A percentile compares a stretch with the other conserved stretches of the same genome.
Conservation (phyloP, 2,797 vertebrate genomes). For the Babyrousa celebensis region DNA sequence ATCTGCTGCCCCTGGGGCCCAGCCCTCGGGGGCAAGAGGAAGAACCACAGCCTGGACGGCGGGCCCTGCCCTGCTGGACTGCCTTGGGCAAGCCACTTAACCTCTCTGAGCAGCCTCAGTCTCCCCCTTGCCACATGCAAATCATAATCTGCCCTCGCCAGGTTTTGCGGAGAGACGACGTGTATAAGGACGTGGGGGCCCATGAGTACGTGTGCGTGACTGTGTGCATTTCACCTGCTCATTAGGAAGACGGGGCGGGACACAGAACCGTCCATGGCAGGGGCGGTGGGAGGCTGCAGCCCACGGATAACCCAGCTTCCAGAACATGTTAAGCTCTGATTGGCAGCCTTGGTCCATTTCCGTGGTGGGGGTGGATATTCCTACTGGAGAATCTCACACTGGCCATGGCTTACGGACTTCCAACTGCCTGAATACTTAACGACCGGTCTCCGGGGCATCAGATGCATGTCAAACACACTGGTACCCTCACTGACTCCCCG, state of each 20-base stretch:
- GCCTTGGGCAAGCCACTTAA: background rate
- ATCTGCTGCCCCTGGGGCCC: background rate
- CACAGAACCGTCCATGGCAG: accelerated
- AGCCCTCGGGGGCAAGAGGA: accelerated
- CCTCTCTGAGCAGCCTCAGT: background rate
- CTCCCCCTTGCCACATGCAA: background rate
- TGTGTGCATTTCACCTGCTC: accelerated
- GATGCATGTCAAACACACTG: background rate
- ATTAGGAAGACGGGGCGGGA: accelerated
- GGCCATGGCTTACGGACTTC: background rate
- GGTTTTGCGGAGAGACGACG: background rate
- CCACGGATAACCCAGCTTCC: background rate
- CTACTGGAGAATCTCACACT: background rate
- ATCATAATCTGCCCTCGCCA: background rate
- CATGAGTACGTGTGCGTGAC: accelerated
- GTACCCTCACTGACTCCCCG: accelerated
- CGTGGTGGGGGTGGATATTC: background rate
- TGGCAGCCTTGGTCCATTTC: no score
- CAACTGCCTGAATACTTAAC: background rate
- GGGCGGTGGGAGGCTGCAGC: accelerated
- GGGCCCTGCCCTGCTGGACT: background rate
- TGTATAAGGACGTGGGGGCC: accelerated
- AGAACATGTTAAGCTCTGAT: background rate
- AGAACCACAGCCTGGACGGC: accelerated
- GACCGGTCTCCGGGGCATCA: accelerated